phyloP scores from a whole-genome alignment of 2,888 invertebrate genomes.

The Habroteleia sp. region DNA sequence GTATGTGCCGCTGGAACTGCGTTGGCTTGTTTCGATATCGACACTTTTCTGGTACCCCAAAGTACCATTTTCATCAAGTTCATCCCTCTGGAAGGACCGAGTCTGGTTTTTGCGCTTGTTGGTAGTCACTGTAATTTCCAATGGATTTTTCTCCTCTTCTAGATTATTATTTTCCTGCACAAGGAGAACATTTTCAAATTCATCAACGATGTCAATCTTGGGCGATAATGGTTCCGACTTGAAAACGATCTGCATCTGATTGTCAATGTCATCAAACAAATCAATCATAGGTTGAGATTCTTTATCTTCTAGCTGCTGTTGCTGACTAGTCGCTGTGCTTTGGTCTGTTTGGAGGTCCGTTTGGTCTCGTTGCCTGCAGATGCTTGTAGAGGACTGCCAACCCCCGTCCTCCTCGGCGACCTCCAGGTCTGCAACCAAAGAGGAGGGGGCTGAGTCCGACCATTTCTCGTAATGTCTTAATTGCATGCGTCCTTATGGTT shows the following conservation, averaged over 20 bases:
- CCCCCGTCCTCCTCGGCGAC: constrained; percentile 81
- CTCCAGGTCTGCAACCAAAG: constrained; percentile 81
- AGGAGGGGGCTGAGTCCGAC: constrained; percentile 81
- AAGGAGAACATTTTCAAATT: constrained; percentile 73
- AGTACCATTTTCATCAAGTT: background rate
- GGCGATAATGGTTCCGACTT: constrained; percentile 78
- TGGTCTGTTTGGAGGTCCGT: constrained; percentile 69
- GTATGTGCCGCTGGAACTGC: constrained; percentile 71
- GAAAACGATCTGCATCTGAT: constrained; percentile 75
- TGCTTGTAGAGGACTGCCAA: constrained; percentile 74
- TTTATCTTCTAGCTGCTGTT: constrained; percentile 53
- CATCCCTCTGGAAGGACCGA: background rate
- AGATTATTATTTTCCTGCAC: constrained; percentile 60
- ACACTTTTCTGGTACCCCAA: background rate
- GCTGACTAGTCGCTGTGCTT: constrained; percentile 69
- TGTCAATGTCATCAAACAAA: constrained; percentile 76
- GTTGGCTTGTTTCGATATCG: constrained; percentile 11
- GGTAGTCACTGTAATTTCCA: background rate
- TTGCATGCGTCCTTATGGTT: constrained; percentile 50
- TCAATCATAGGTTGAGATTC: constrained; percentile 73
- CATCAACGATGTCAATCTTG: constrained; percentile 69
- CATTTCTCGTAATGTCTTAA: constrained; percentile 62
- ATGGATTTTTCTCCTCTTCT: constrained; percentile 6
- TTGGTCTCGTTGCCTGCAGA: constrained; percentile 71
- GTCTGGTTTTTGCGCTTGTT: background rate